A percentile compares a stretch with the other conserved stretches of the same genome.
Evolutionary conservation across 2,113 vertebrate genomes (phyloP).

Genomic region (Elephantulus edwardii): DNA sequence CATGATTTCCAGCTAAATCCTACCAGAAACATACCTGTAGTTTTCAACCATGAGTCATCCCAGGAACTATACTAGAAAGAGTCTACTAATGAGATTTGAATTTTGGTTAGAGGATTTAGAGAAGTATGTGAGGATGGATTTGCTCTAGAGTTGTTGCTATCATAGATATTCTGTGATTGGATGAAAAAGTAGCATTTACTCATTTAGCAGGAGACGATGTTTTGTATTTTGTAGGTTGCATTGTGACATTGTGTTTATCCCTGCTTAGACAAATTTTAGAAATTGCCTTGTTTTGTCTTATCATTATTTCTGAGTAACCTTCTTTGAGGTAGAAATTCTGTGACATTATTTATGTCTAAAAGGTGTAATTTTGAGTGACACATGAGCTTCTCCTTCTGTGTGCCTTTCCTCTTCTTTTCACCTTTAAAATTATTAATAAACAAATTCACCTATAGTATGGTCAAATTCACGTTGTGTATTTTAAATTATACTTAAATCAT

Average conservation of each 20-base stretch:
- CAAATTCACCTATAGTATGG: neutral
- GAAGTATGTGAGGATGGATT: neutral
- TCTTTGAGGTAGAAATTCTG: neutral
- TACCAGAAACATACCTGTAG: neutral
- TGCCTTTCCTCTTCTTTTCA: neutral
- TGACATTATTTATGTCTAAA: conserved; percentile 3
- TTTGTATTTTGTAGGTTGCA: neutral
- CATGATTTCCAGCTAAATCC: neutral
- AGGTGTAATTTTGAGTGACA: neutral
- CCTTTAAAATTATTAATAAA: too few relatives aligned
- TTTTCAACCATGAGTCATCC: neutral
- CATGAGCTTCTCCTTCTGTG: conserved; percentile 10
- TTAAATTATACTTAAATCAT: conserved; percentile 2
- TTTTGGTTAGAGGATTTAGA: neutral
- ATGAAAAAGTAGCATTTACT: conserved; percentile 26
- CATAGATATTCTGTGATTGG: neutral
- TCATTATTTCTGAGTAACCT: neutral
- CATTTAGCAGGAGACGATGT: neutral
- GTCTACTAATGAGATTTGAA: neutral
- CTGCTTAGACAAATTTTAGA: conserved; percentile 41
- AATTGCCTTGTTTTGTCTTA: conserved; percentile 28
- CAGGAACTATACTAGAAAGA: neutral
- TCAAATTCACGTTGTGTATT: neutral
- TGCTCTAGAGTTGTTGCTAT: neutral
- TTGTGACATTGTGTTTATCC: neutral